Base-by-base conservation (phyloP, 2,113 vertebrate genomes). In the Suncus etruscus region DNA sequence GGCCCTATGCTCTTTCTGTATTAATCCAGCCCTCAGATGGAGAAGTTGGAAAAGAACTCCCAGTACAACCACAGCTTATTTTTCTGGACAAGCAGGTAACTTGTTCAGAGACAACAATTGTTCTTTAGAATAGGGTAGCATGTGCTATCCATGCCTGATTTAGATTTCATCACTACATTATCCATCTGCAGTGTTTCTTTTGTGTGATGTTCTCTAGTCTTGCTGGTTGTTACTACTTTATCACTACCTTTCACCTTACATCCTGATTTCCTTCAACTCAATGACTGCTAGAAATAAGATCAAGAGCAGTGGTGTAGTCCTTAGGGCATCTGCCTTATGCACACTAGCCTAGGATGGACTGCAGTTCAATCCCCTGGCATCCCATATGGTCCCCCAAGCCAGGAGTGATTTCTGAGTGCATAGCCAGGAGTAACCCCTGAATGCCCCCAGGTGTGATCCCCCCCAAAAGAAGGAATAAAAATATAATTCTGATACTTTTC, bases 71-170 rank as follows among this genome's bases (percentile, higher is more conserved):
- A 0, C 93, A 96, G 75, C 95, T 98, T 0, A 50, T 97, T 76
- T 97, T 98, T 84, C 94, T 98, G 95, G 97, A 98, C 69, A 89
- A 87, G 86, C 95, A 97, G 97, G 97, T 98, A 97, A 47, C 5
- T n/a, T 48, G 16, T 61, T 74, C 54, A 10, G 2, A 27, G 63
- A 25, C 54, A 51, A 6, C 20, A 29, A 4, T 47, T 4, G 78
- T 27, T n/a, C 32, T 32, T n/a, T n/a, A 32, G 32, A 76, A 51
- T 25, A 25, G 11, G 15, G 29, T 15, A 69, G 9, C 12, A 11
- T 18, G 18, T 12, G 27, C 7, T 70, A 6, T 32, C 4, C 14
- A 66, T 0, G 10, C 22, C 0, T 15, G 6, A 47, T 72, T 66
- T 61, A 72, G 15, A 20, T 8, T 47, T 45, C 50, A 15, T 51